These are phyloP conservation scores for Prorops nasuta DNA, from an alignment of 1,140 invertebrate species.

Conservation along the genomic window DNA sequence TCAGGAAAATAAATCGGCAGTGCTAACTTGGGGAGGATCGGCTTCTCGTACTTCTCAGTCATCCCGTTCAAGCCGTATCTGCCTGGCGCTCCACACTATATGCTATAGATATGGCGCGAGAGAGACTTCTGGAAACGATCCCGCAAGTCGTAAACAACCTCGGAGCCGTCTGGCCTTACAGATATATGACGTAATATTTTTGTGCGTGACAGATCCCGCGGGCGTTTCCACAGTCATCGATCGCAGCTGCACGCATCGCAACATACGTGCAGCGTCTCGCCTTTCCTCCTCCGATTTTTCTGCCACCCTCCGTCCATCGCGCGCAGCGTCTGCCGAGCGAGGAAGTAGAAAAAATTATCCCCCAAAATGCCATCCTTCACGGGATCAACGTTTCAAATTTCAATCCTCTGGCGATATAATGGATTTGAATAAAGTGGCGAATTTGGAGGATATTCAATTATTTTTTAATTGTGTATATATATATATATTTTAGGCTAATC, in stretches of 20 bases:
- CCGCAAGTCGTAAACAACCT: slow-evolving; percentile 39
- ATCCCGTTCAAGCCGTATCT: slow-evolving; percentile 30
- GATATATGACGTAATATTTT: slow-evolving; percentile 44
- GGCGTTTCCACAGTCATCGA: slow-evolving; percentile 32
- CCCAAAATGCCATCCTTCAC: no score
- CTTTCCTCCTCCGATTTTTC: background rate
- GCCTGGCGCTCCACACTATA: no score
- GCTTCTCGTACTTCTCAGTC: slow-evolving; percentile 29
- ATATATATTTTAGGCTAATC: no score
- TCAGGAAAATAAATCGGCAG: slow-evolving; percentile 7
- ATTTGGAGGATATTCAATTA: no score
- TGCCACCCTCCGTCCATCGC: background rate
- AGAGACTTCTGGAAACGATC: slow-evolving; percentile 39
- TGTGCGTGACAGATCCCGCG: slow-evolving; percentile 38
- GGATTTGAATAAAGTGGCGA: no score
- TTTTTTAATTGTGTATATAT: no score
- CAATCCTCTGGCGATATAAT: no score
- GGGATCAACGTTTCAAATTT: no score
- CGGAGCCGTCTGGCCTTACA: slow-evolving; percentile 31
- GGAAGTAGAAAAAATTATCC: no score
- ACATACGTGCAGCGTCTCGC: slow-evolving; percentile 10
- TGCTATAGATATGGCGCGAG: no score
- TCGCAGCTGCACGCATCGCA: slow-evolving; percentile 27
- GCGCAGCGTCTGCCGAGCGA: background rate
- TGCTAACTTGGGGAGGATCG: slow-evolving; percentile 7